Base-by-base conservation (phyloP, 2,888 invertebrate genomes). In the Ophonus ardosiacus region DNA sequence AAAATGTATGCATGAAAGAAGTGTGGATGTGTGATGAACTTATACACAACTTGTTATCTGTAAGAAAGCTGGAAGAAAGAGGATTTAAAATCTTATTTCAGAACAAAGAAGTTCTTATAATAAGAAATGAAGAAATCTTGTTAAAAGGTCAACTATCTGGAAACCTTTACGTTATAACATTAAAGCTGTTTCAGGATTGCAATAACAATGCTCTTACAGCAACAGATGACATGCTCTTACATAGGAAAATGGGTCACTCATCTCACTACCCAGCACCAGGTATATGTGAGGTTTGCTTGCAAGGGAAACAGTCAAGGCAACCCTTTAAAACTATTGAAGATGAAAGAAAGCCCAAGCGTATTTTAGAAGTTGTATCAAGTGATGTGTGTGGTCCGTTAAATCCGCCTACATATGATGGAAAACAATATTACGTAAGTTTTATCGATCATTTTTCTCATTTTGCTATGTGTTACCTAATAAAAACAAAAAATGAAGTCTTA, bases 231-330 rank as follows among this genome's bases (percentile, higher is more conserved):
- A 86, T 40, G 10, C 21, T 84, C 40, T 18, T 81, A 57, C 87
- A 88, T 81, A 86, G 87, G 85, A 85, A 84, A 87, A 87, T 88
- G 87, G 87, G 87, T 1, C 88, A 88, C 85, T 88, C 87, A 7
- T 86, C 85, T 15, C 76, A 63, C 40, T 88, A 84, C 86, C 85
- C 85, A 63, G 38, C 86, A 43, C 57, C 57, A 56, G 51, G 38
- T 24, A 17, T 86, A 17, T 88, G 88, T 86, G 87, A 88, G 81
- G 68, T 87, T 7, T 88, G 87, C 86, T 38, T 87, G 17, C 81
- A 86, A 81, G 86, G 80, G 10, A 87, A 86, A 86, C 86, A 86
- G 59, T 85, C 86, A 21, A 57, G 74, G 65, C 76, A 40, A 51
- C 85, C 86, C 18, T 86, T 85, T 61, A 85, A 76, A 82, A 59